Percentiles rank a stretch among this genome's conserved stretches.
Conservation (phyloP, 2,888 invertebrate genomes). For the Hypomecis punctinalis region DNA sequence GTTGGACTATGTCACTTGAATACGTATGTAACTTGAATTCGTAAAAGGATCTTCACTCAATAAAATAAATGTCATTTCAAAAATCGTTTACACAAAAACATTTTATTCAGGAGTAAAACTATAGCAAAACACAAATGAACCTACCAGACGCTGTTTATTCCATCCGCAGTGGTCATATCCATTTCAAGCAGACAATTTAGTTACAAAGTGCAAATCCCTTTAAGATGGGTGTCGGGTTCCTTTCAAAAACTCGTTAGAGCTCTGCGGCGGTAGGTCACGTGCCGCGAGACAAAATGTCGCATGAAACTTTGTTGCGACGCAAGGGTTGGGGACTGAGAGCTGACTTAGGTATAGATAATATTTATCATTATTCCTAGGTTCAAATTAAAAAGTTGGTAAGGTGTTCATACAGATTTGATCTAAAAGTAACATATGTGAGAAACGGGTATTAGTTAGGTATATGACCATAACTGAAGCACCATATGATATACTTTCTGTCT, state of each 20-base stretch:
- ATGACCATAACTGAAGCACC: too few species aligned
- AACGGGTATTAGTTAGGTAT: too few species aligned
- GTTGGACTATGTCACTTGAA: too few species aligned
- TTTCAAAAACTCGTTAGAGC: constrained; percentile 83
- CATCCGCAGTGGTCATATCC: constrained; percentile 50
- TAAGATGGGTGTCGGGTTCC: constrained; percentile 76
- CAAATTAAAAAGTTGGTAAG: too few species aligned
- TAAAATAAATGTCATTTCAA: too few species aligned
- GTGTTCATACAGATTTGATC: too few species aligned
- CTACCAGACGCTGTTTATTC: constrained; percentile 17
- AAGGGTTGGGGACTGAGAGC: constrained; percentile 38
- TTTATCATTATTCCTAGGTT: neutral
- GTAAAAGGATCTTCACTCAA: too few species aligned
- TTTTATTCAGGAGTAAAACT: too few species aligned
- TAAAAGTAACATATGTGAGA: too few species aligned
- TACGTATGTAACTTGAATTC: too few species aligned
- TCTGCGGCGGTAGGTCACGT: constrained; percentile 80
- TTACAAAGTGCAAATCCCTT: constrained; percentile 82
- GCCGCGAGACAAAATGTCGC: constrained; percentile 72
- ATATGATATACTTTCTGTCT: too few species aligned
- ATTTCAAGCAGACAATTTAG: constrained; percentile 67
- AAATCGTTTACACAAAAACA: too few species aligned
- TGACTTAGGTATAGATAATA: constrained; percentile 37
- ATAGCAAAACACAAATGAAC: neutral
- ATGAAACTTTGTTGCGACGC: constrained; percentile 56